These are phyloP conservation scores for Morinoia aosen DNA, from an alignment of 2,888 invertebrate genomes.

Conservation along the genomic window DNA sequence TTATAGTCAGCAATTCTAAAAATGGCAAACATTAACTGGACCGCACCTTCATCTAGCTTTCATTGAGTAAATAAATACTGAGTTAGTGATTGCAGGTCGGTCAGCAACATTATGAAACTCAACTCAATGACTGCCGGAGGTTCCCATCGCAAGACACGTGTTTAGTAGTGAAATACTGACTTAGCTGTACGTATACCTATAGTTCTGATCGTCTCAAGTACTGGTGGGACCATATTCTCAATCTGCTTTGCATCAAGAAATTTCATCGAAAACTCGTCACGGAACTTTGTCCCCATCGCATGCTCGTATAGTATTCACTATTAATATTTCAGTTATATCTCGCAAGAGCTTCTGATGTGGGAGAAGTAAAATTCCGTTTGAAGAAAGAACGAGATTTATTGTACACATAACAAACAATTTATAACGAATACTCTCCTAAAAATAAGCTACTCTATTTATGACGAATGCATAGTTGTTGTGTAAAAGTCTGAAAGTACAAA, in stretches of 20 bases:
- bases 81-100: no score
- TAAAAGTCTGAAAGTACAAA: slow-evolving; percentile 34
- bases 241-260: background rate
- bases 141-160: no score
- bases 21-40: no score
- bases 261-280: background rate
- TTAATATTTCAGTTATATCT: background rate
- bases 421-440: slow-evolving; percentile 19
- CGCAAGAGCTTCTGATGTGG: background rate
- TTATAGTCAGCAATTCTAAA: no score
- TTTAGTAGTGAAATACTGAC: no score
- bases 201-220: background rate
- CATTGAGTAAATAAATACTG: no score
- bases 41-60: no score
- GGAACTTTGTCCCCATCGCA: background rate
- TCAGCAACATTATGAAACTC: no score
- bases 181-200: background rate
- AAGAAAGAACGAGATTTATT: slow-evolving; percentile 32
- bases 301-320: background rate
- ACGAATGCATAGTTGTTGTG: slow-evolving; percentile 16
- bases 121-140: no score
- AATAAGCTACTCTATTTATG: slow-evolving; percentile 10
- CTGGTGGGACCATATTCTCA: background rate
- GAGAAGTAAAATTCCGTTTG: background rate
- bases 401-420: slow-evolving; percentile 27